Conservation (phyloP, 2,888 invertebrate species). For the Muscina levida region DNA sequence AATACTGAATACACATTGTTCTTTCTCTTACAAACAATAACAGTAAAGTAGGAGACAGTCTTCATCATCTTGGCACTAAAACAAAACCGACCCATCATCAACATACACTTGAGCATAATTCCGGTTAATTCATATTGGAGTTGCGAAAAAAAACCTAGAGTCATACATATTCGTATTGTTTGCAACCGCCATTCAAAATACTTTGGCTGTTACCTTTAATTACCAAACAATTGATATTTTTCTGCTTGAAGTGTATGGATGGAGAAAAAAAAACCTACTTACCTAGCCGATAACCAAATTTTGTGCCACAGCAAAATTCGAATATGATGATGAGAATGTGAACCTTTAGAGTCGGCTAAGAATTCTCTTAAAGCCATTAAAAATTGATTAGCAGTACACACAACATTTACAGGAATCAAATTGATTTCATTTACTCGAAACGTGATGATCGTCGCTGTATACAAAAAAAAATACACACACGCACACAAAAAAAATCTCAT, state of each 20-base stretch:
- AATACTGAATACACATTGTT: too few species aligned
- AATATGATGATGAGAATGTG: conserved; percentile 14
- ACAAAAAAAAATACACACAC: not conserved
- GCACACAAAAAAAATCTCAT: conserved; percentile 5
- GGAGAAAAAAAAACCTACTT: not conserved
- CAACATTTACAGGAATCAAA: conserved; percentile 28
- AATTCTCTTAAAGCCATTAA: conserved; percentile 37
- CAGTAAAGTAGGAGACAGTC: too few species aligned
- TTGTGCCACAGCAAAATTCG: conserved; percentile 33
- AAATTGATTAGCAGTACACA: conserved; percentile 54
- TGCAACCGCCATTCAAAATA: conserved; percentile 33
- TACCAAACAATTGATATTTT: conserved; percentile 53
- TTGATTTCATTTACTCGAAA: conserved; percentile 9
- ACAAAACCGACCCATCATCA: conserved; percentile 27
- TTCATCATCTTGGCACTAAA: not conserved
- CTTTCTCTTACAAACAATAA: too few species aligned
- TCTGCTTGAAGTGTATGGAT: conserved; percentile 29
- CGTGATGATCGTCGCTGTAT: too few species aligned
- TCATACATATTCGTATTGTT: conserved; percentile 25
- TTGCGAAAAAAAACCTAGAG: not conserved
- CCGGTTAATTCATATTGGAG: conserved; percentile 20
- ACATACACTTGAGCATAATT: conserved; percentile 48
- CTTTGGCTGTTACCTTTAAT: conserved; percentile 23
- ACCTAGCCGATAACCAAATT: not conserved
- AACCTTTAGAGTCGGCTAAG: not conserved